A percentile compares a stretch with the other conserved stretches of the same genome.
Evolutionary conservation across 2,113 vertebrate genomes (phyloP).

Genomic region (Odocoileus hemionus): DNA sequence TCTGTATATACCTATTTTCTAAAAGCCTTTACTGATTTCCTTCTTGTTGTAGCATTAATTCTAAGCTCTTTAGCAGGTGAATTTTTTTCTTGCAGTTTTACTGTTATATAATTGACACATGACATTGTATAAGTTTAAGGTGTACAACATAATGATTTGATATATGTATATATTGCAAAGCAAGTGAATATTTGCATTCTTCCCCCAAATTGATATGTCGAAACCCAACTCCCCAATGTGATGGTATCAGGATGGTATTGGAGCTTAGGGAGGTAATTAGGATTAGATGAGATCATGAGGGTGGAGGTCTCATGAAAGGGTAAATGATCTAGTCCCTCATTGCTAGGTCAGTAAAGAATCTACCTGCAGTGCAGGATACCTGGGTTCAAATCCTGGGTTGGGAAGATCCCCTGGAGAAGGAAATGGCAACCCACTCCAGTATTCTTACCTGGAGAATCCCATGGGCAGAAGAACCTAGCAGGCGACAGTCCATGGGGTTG

Average conservation of each 20-base stretch:
- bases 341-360: not conserved
- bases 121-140: not conserved
- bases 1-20: not conserved
- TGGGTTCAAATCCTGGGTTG: not conserved
- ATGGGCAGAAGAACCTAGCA: not conserved
- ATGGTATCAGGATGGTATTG: not conserved
- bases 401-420: not conserved
- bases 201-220: not conserved
- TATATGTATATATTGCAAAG: not conserved
- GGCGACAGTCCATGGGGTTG: not conserved
- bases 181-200: not conserved
- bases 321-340: not conserved
- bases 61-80: not conserved
- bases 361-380: not conserved
- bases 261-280: not conserved
- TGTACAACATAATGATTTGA: not conserved
- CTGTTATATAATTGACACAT: not conserved
- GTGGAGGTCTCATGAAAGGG: not conserved
- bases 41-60: not conserved
- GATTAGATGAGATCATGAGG: not conserved
- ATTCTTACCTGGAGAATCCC: not conserved
- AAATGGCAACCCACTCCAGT: not conserved
- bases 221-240: not conserved
- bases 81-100: not conserved
- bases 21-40: not conserved